Base-by-base conservation (phyloP, 2,113 vertebrate genomes). In the Oreamnos americanus region DNA sequence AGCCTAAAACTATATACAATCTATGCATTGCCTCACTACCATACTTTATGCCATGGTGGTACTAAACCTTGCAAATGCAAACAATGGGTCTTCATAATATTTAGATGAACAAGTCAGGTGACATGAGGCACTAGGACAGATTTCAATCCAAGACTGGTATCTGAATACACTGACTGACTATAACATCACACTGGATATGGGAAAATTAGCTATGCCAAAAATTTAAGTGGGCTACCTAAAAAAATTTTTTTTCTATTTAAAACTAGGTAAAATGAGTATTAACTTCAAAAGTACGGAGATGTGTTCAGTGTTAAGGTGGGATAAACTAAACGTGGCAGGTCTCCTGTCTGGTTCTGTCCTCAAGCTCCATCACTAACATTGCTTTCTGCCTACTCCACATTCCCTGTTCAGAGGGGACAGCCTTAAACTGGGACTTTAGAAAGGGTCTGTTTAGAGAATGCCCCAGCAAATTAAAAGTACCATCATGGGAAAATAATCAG, bases 231-330 rank as follows among this genome's bases (percentile, higher is more conserved):
- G n/a, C 89, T 74, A 84, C 39, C 87, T 91, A 89, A 90, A 51
- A 39, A 89, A 60, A n/a, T 6, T 39, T 71, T 36, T 71, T 74
- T 74, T 97, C 95, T 91, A 43, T 51, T 90, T 93, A 64, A 93
- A 96, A 64, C 51, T 89, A 94, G 30, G 55, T 93, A 93, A 85
- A 94, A 83, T n/a, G n/a, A 97, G 43, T 57, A 91, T 45, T 94
- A 91, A 88, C 53, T 60, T 96, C 78, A 76, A 95, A 90, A 97
- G 93, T 93, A 79, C 87, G 95, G 71, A 53, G 47, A 28, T 89
- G 1, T 87, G 51, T 49, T 95, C 76, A 83, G 30, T 64, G 64
- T 43, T 78, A 36, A 88, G 49, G 19, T 26, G 21, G 74, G 21
- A 23, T 79, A 74, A 53, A 47, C 49, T 60, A 88, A 36, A 15